phyloP scores from a whole-genome alignment of 2,113 vertebrate genomes.

The Gracilinanus agilis region DNA sequence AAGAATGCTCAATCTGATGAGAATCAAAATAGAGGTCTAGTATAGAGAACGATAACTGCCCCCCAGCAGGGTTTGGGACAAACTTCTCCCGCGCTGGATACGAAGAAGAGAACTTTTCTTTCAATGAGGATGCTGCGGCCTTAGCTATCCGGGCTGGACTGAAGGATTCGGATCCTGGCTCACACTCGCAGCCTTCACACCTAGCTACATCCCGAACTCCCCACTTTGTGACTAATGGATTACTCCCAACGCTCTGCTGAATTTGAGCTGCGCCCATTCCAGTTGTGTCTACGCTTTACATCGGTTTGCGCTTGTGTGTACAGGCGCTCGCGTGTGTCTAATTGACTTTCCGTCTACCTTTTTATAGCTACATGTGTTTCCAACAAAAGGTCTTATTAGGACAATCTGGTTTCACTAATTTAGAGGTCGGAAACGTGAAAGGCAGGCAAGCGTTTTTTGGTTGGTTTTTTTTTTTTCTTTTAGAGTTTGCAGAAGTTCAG shows the following conservation, averaged over 20 bases:
- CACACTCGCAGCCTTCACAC: conserved; percentile 38
- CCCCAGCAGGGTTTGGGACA: neutral
- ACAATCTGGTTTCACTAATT: conserved; percentile 84
- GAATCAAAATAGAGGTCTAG: neutral
- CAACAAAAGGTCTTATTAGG: conserved; percentile 82
- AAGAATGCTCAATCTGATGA: neutral
- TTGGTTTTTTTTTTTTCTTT: conserved; percentile 41
- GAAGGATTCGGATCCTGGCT: neutral
- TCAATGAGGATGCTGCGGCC: neutral
- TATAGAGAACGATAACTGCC: neutral
- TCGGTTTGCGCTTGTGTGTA: conserved; percentile 38
- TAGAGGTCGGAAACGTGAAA: conserved; percentile 74
- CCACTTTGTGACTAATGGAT: conserved; percentile 75
- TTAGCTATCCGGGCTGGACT: neutral
- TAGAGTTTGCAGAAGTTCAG: conserved; percentile 68
- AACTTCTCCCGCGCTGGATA: neutral
- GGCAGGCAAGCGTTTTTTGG: conserved; percentile 17
- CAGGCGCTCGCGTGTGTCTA: conserved; percentile 71
- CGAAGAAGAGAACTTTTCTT: neutral
- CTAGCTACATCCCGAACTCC: conserved; percentile 18
- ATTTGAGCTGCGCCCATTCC: conserved; percentile 61
- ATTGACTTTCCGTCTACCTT: conserved; percentile 82
- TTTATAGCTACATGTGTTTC: conserved; percentile 84
- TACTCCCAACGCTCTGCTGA: conserved; percentile 57
- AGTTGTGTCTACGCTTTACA: conserved; percentile 42